A percentile compares a stretch with the other conserved stretches of the same genome.
Evolutionary conservation across 2,888 invertebrate species (phyloP).

Genomic region (Ochlodes sylvanus): DNA sequence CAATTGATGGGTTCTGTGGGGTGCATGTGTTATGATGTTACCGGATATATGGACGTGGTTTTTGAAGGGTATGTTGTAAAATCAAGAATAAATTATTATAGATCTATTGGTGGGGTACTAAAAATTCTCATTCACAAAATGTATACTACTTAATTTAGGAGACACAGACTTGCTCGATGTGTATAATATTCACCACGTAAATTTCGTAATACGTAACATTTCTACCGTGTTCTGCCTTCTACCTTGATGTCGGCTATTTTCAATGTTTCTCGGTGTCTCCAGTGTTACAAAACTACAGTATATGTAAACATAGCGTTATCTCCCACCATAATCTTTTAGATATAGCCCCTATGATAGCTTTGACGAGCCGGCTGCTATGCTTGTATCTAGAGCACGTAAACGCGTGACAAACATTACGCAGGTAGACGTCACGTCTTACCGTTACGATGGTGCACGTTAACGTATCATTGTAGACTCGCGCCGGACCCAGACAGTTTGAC

Average conservation of each 20-base stretch:
- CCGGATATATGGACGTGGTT: constrained; percentile 38
- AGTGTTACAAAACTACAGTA: neutral
- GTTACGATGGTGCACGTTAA: neutral
- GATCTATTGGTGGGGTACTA: neutral
- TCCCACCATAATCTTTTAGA: neutral
- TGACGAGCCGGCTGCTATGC: neutral
- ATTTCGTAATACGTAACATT: too few species aligned
- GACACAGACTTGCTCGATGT: too few species aligned
- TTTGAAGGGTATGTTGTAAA: constrained; percentile 13
- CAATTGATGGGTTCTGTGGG: constrained; percentile 45
- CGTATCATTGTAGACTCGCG: neutral
- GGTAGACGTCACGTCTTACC: neutral
- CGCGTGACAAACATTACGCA: neutral
- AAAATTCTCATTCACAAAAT: neutral
- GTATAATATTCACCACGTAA: too few species aligned
- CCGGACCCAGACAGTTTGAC: too few species aligned
- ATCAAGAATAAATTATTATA: constrained; percentile 9
- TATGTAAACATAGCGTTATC: neutral
- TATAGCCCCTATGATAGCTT: constrained; percentile 4
- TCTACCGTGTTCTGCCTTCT: too few species aligned
- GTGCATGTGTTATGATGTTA: constrained; percentile 23
- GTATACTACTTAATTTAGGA: too few species aligned
- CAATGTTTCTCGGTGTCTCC: too few species aligned
- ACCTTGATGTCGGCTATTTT: too few species aligned
- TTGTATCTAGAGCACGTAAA: constrained; percentile 1